These are phyloP conservation scores for Nerophis lumbriciformis DNA, from an alignment of 2,113 vertebrate genomes.

Conservation along the genomic window DNA sequence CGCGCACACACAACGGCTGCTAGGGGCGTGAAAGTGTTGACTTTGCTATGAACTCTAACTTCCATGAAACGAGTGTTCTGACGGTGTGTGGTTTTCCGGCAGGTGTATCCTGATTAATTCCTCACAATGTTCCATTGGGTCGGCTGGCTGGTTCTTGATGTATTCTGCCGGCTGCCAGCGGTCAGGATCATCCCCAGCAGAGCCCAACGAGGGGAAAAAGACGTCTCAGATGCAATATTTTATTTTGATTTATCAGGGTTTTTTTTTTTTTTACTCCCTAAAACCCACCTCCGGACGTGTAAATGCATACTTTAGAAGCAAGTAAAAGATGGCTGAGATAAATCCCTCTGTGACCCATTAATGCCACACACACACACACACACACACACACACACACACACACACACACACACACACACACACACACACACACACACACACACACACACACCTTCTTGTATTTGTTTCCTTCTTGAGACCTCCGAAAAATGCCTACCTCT, in stretches of 20 bases:
- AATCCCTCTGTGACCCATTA: not conserved
- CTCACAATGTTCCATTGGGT: slow-evolving; percentile 17
- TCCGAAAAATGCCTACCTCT: too few relatives aligned
- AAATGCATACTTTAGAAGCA: slow-evolving; percentile 11
- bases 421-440: too few relatives aligned
- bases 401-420: too few relatives aligned
- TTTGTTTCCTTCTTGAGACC: too few relatives aligned
- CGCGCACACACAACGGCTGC: too few relatives aligned
- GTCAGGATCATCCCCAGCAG: slow-evolving; percentile 31
- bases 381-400: too few relatives aligned
- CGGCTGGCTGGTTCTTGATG: slow-evolving; percentile 7
- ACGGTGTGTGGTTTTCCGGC: slow-evolving; percentile 14
- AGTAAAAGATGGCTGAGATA: not conserved
- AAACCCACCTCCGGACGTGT: slow-evolving; percentile 9
- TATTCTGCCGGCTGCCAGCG: slow-evolving; percentile 23
- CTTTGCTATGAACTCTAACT: slow-evolving; percentile 1
- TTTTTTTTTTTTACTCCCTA: not conserved
- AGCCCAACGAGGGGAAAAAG: slow-evolving; percentile 33
- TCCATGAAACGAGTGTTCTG: not conserved
- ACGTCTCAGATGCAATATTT: slow-evolving; percentile 19
- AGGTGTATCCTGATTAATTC: slow-evolving; percentile 33
- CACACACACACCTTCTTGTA: too few relatives aligned
- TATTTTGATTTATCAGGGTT: not conserved
- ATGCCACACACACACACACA: not conserved
- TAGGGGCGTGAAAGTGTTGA: not conserved